Evolutionary conservation across 2,888 invertebrate genomes (phyloP), one percentile per base, ranked within the genome.

Genomic region (Axea sp.): DNA sequence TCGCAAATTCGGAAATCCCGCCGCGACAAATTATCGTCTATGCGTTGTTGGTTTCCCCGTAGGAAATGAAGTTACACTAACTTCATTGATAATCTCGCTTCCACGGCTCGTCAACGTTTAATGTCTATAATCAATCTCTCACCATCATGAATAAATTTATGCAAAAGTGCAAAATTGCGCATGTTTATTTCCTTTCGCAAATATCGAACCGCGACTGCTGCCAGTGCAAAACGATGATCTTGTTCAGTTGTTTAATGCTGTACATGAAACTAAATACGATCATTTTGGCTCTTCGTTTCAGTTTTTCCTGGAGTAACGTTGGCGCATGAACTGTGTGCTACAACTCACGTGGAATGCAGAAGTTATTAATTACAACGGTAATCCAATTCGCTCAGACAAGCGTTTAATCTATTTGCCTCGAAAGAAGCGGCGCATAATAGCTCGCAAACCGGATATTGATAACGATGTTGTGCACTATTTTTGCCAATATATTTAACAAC

Each of bases 51-150:
- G 57, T 57, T 57, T 57, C 26, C n/a, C 41, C 37, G 55, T 45
- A 30, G 67, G 67, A 67, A 67, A 67, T 67, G 47, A 57, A 39
- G 57, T 67, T 67, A 67, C 55, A 65, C 47, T 55, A 65, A 67
- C 57, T 55, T 47, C 67, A 57, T 67, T 49, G 57, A 57, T 49
- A 67, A 67, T 55, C 65, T 12, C 47, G 55, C 65, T 33, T 30
- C 47, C 30, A 55, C 9, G 22, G 45, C 31, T 55, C 47, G 65
- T 65, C 51, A 55, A 55, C 24, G 19, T 55, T 67, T 37, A 47
- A 11, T 26, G 24, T 22, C 53, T 19, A 39, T 55, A 45, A 55
- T 55, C 43, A 53, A 65, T 55, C 45, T 65, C 45, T 3, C 15
- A 37, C 33, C 35, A 60, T 26, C 19, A 19, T n/a, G n/a, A n/a